Evolutionary conservation across 2,888 invertebrate species (phyloP), one percentile per base, ranked within the genome.

Genomic region (Lordiphosa fenestrarum): DNA sequence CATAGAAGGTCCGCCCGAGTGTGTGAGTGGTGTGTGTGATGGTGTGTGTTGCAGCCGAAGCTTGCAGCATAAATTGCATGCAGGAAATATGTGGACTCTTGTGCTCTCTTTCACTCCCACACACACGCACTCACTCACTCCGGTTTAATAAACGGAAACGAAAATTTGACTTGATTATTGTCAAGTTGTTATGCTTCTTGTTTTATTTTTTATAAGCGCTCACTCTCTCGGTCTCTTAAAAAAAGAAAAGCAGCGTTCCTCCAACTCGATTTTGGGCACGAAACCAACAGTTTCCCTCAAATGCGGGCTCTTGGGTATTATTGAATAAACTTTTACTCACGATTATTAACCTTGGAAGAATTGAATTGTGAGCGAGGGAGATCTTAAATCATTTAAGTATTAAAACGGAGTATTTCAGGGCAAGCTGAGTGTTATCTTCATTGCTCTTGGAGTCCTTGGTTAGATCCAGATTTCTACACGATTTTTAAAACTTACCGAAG

Each of bases 121-220:
- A 10, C 30, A 12, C 40, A 39, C 50, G 44, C 33, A 19, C 46
- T 42, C 42, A 19, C 53, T 33, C 62, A 38, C 48, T 51, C 52
- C 56, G 60, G 64, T 72, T 84, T 78, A 84, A 74, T 84, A 84
- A 80, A 74, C 80, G 84, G 80, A 80, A 80, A 80, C 73, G 73
- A 77, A 84, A 84, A 80, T 84, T 80, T 84, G 68, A 84, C 84
- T 77, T 84, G 83, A 80, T 80, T 80, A 71, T 72, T 78, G 84
- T 78, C 70, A 73, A 84, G 82, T 72, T 72, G 67, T 68, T 72
- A 60, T 70, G 59, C 35, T 37, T 58, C 33, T 47, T 40, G 44
- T 46, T 60, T 61, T 21, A 40, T 60, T 60, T 52, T 61, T 46
- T 50, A 6, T 56, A 47, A 9, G 30, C 30, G 0, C 30, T 30